These are phyloP conservation scores for Perodicticus potto DNA, from an alignment of 2,797 vertebrate genomes.

Conservation along the genomic window DNA sequence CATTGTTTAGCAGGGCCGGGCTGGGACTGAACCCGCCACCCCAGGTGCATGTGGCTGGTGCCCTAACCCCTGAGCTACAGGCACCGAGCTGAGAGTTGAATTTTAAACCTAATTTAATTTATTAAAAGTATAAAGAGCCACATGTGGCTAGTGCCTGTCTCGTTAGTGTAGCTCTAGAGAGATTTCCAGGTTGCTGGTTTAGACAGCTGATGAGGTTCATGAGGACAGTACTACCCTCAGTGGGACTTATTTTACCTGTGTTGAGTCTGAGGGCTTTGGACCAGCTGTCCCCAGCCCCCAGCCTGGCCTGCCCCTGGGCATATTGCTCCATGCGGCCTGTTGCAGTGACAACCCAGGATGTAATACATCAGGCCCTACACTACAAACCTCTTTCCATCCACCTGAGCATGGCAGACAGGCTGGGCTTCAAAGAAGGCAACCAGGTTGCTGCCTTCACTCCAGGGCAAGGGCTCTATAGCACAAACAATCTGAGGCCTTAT, in stretches of 20 bases:
- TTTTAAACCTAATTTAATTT: neutral
- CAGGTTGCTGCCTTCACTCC: neutral
- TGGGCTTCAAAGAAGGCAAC: neutral
- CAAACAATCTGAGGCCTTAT: neutral
- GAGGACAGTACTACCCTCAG: neutral
- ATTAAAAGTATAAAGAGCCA: neutral
- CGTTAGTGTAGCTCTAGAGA: neutral
- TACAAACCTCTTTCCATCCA: neutral
- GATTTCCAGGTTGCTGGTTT: neutral
- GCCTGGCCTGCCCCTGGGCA: neutral
- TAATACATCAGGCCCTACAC: neutral
- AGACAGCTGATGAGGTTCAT: neutral
- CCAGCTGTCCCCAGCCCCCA: neutral
- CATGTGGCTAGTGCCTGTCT: neutral
- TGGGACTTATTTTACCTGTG: neutral
- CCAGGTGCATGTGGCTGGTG: no score
- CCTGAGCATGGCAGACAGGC: neutral
- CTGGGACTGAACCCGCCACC: no score
- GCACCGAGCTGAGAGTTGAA: neutral
- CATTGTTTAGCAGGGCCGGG: no score
- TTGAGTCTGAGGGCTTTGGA: neutral
- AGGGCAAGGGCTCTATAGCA: neutral
- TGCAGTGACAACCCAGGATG: rapidly evolving
- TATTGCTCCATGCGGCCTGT: neutral
- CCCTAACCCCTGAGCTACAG: no score